Evolutionary conservation across 2,797 vertebrate genomes (phyloP).

Genomic region (Xiphophorus birchmanni): DNA sequence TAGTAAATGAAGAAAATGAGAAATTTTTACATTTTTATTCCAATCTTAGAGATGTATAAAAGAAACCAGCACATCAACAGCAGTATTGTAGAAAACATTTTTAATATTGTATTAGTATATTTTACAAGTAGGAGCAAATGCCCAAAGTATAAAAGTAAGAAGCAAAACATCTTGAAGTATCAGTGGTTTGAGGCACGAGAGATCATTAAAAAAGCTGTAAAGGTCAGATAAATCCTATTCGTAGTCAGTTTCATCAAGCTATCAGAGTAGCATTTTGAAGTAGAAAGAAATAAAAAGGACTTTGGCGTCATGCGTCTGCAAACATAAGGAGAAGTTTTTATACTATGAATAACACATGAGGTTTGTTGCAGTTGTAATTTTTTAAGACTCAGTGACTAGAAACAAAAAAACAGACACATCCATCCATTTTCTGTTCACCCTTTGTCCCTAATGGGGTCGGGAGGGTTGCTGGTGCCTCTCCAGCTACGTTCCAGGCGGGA

Average conservation of each 20-base stretch:
- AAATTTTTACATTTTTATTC: background rate
- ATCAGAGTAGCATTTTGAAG: slow-evolving; percentile 24
- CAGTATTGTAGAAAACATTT: slow-evolving; percentile 71
- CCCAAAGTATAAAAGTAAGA: slow-evolving; percentile 61
- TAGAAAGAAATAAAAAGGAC: slow-evolving; percentile 4
- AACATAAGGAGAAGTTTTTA: background rate
- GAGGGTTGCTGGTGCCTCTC: too few species aligned
- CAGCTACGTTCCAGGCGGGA: too few species aligned
- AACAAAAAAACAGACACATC: background rate
- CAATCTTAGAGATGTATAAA: background rate
- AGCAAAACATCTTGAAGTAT: slow-evolving; percentile 41
- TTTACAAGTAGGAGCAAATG: slow-evolving; percentile 66
- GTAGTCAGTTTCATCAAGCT: slow-evolving; percentile 62
- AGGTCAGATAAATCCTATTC: slow-evolving; percentile 36
- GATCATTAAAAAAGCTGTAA: slow-evolving; percentile 32
- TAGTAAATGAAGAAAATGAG: background rate
- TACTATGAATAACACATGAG: background rate
- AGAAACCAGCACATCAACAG: background rate
- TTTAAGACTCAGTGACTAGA: background rate
- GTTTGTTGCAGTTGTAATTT: background rate
- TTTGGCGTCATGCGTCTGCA: background rate
- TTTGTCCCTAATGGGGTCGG: too few species aligned
- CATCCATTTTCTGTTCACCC: too few species aligned
- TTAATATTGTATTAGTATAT: slow-evolving; percentile 77
- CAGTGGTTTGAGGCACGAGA: slow-evolving; percentile 34